Percentiles rank a stretch among this genome's conserved stretches.
Conservation (phyloP, 2,888 invertebrate genomes). For the Drosophila demipolita region DNA sequence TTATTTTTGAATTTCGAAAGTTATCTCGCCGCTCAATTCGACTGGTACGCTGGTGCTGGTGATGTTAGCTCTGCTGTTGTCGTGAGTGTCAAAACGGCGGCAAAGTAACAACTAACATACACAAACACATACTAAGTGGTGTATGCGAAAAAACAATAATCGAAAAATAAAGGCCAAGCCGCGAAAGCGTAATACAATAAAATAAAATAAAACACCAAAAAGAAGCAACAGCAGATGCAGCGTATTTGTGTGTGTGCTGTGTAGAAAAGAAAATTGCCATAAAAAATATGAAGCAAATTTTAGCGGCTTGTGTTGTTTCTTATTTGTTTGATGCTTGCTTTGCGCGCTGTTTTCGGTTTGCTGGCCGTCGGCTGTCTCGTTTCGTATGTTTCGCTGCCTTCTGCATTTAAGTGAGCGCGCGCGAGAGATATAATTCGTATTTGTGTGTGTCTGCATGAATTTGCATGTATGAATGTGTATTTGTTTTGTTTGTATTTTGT, state of each 20-base stretch:
- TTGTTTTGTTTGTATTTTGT: conserved; percentile 46
- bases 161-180: conserved; percentile 52
- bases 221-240: conserved; percentile 58
- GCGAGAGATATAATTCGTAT: conserved; percentile 23
- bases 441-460: conserved; percentile 10
- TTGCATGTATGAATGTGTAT: conserved; percentile 16
- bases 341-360: not conserved
- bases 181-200: conserved; percentile 58
- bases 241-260: conserved; percentile 15
- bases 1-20: conserved; percentile 75
- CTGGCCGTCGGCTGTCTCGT: conserved; percentile 6
- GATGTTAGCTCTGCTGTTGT: conserved; percentile 68
- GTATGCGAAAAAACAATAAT: conserved; percentile 29
- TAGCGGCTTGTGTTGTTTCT: conserved; percentile 20
- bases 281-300: conserved; percentile 32
- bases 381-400: conserved; percentile 25
- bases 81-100: conserved; percentile 77
- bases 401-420: conserved; percentile 39
- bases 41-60: conserved; percentile 47
- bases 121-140: conserved; percentile 31
- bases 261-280: conserved; percentile 32
- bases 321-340: conserved; percentile 24
- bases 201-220: conserved; percentile 19
- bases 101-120: conserved; percentile 76
- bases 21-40: conserved; percentile 62